Percentiles rank a stretch among this genome's conserved stretches.
These are phyloP conservation scores for Drosophila diplacantha DNA, from an alignment of 2,888 invertebrate genomes.

Conservation along the genomic window DNA sequence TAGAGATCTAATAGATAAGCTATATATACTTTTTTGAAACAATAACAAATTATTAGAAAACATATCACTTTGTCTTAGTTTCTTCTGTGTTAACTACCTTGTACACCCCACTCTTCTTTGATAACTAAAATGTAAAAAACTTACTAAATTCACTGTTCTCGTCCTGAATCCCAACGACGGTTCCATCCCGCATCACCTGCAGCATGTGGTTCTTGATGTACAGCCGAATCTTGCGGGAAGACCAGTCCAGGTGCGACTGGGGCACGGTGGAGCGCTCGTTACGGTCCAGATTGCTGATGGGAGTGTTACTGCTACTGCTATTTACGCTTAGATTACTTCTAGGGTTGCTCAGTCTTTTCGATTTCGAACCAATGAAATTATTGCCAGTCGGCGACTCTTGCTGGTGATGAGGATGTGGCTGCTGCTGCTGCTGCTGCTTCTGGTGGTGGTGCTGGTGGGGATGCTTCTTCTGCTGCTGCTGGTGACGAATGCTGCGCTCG, in stretches of 20 bases:
- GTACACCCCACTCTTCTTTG: not conserved
- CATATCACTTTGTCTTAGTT: too few species aligned
- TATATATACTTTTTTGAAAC: not conserved
- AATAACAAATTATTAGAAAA: not conserved
- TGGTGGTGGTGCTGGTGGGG: slow-evolving; percentile 41
- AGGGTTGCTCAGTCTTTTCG: slow-evolving; percentile 78
- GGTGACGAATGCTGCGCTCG: slow-evolving; percentile 75
- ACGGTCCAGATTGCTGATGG: slow-evolving; percentile 76
- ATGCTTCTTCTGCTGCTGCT: slow-evolving; percentile 37
- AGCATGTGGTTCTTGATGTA: slow-evolving; percentile 90
- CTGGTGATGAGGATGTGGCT: slow-evolving; percentile 32
- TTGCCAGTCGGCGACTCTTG: slow-evolving; percentile 45
- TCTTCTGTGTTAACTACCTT: too few species aligned
- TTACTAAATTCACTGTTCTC: slow-evolving; percentile 90
- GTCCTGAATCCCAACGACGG: slow-evolving; percentile 89
- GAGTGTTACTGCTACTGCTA: slow-evolving; percentile 56
- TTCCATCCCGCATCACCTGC: slow-evolving; percentile 90
- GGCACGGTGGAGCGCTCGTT: slow-evolving; percentile 87
- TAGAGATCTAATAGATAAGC: not conserved
- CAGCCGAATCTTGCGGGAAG: slow-evolving; percentile 89
- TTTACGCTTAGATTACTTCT: slow-evolving; percentile 72
- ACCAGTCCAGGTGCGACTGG: slow-evolving; percentile 89
- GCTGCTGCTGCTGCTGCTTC: slow-evolving; percentile 32
- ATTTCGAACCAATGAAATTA: slow-evolving; percentile 74
- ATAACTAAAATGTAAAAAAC: slow-evolving; percentile 63